Conservation (phyloP, 2,888 invertebrate species). For the Polia nebulosa region DNA sequence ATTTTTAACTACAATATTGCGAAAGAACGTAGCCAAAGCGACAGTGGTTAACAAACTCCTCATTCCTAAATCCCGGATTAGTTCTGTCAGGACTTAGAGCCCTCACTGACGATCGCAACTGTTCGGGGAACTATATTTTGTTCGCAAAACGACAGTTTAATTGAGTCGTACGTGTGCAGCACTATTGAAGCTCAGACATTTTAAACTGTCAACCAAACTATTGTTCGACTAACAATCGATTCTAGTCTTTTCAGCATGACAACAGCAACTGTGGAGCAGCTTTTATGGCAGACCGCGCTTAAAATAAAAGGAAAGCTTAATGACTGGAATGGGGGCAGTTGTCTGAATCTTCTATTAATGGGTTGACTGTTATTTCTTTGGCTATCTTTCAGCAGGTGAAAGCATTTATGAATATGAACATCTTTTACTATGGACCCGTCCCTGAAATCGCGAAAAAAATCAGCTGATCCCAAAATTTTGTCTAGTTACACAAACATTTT, state of each 20-base stretch:
- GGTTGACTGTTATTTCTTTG: not conserved
- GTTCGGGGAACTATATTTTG: conserved; percentile 49
- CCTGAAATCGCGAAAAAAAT: no score
- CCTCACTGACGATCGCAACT: conserved; percentile 33
- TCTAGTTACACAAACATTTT: no score
- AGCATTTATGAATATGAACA: no score
- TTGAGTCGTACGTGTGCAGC: conserved; percentile 42
- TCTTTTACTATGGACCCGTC: no score
- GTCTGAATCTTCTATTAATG: not conserved
- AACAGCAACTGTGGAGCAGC: conserved; percentile 11
- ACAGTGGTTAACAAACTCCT: conserved; percentile 11
- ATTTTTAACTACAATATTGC: not conserved
- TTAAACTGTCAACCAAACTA: conserved; percentile 51
- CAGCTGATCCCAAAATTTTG: no score
- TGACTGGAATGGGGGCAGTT: conserved; percentile 10
- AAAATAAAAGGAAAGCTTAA: conserved; percentile 22
- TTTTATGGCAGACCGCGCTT: conserved; percentile 12
- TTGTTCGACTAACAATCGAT: conserved; percentile 54
- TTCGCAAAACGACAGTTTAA: conserved; percentile 53
- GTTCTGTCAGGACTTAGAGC: conserved; percentile 43
- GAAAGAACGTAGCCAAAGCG: not conserved
- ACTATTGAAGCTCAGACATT: conserved; percentile 51
- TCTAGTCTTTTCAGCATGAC: conserved; percentile 26
- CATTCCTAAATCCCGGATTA: conserved; percentile 32
- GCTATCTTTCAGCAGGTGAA: no score